Conservation (phyloP, 2,113 vertebrate genomes). For the Perognathus longimembris region DNA sequence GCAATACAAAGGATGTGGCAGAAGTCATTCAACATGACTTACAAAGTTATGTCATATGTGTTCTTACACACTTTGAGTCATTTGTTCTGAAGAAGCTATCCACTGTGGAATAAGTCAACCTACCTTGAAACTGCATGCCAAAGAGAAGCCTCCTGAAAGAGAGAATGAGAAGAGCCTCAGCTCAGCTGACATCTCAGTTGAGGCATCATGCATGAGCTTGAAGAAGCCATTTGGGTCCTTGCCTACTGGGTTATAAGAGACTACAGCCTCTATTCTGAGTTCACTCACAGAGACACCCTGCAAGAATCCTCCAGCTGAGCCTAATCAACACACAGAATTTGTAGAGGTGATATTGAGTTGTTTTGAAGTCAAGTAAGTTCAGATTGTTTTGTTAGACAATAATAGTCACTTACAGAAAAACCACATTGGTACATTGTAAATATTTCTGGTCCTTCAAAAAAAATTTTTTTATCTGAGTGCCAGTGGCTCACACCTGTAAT, state of each 20-base stretch:
- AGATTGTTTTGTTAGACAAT: background rate
- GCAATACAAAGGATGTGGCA: background rate
- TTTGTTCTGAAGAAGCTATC: background rate
- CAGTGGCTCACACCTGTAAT: too few relatives aligned
- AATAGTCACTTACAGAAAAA: conserved; percentile 26
- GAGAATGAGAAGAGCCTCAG: background rate
- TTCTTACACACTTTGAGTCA: background rate
- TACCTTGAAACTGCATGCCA: background rate
- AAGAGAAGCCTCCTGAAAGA: background rate
- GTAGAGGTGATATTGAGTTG: background rate
- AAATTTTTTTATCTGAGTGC: too few relatives aligned
- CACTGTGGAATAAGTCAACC: background rate
- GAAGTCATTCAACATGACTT: background rate
- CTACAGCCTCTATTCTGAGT: background rate
- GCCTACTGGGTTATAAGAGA: background rate
- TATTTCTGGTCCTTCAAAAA: background rate
- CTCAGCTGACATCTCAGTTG: background rate
- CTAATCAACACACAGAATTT: background rate
- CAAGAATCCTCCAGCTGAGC: background rate
- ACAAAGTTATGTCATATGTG: background rate
- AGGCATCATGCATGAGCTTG: fast-evolving
- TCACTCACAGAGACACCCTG: background rate
- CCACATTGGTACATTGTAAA: background rate
- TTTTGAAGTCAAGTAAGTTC: background rate
- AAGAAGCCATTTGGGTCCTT: background rate